Evolutionary conservation across 2,888 invertebrate genomes (phyloP).

Genomic region (Nasonia oneida): DNA sequence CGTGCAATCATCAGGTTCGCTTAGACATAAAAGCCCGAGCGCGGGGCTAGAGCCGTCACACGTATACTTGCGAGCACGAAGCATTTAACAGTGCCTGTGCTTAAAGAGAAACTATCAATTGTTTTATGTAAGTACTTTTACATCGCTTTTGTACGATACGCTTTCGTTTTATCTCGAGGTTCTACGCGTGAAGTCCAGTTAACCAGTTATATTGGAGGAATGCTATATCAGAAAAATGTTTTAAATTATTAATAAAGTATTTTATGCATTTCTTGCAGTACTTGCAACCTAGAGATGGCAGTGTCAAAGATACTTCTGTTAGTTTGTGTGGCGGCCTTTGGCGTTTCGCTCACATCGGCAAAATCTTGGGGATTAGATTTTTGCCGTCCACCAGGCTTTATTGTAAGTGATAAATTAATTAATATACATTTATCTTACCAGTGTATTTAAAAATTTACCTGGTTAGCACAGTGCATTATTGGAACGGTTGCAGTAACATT

Average conservation of each 20-base stretch:
- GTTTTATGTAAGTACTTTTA: conserved; percentile 42
- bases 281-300: conserved; percentile 17
- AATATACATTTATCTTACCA: background rate
- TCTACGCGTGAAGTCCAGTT: conserved; percentile 15
- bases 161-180: background rate
- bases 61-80: conserved; percentile 24
- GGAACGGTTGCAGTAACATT: no score
- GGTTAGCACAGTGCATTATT: no score
- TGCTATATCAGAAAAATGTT: background rate
- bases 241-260: conserved; percentile 5
- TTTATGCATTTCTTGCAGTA: conserved; percentile 43
- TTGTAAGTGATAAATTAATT: conserved; percentile 33
- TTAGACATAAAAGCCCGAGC: conserved; percentile 55
- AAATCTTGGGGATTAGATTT: background rate
- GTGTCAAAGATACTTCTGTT: conserved; percentile 40
- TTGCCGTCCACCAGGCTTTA: conserved; percentile 40
- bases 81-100: conserved; percentile 29
- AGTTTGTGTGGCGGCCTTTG: conserved; percentile 24
- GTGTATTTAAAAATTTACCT: background rate
- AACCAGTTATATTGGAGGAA: background rate
- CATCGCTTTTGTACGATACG: background rate
- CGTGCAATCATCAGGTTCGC: conserved; percentile 23
- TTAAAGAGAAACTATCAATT: background rate
- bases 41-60: conserved; percentile 5
- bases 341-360: conserved; percentile 24